Evolutionary conservation across 2,888 invertebrate species (phyloP).

Genomic region (Callinectes sapidus): DNA sequence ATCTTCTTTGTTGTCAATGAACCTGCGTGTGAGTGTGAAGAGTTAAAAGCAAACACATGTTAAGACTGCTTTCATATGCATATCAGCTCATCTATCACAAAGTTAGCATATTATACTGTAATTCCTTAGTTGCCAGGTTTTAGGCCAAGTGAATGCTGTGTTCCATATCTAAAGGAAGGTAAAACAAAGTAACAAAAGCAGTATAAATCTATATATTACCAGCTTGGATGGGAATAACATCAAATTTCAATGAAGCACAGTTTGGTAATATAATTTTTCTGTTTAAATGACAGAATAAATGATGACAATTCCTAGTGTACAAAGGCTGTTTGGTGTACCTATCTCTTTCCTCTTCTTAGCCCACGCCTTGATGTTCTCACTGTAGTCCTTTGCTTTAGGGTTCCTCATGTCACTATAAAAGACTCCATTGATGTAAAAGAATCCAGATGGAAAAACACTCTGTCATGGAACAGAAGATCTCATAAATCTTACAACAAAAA

Average conservation of each 20-base stretch:
- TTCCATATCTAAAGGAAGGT: background rate
- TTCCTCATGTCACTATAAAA: constrained; percentile 87
- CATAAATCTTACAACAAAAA: background rate
- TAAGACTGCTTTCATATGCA: background rate
- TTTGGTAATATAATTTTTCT: background rate
- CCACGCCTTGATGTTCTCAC: constrained; percentile 75
- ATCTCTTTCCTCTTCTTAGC: constrained; percentile 58
- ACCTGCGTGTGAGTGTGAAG: constrained; percentile 29
- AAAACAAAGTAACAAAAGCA: background rate
- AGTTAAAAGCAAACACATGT: background rate
- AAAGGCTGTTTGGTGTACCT: constrained; percentile 40
- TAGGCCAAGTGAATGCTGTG: background rate
- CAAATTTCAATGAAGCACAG: background rate
- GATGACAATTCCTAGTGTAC: background rate
- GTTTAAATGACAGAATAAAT: background rate
- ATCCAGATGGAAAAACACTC: constrained; percentile 83
- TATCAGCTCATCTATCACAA: background rate
- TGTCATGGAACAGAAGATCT: constrained; percentile 74
- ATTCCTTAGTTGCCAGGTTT: no score
- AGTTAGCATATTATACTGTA: background rate
- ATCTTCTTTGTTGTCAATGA: background rate
- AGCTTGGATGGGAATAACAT: background rate
- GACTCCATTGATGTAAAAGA: constrained; percentile 86
- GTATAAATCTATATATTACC: background rate
- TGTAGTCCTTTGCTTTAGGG: constrained; percentile 81